Base-by-base conservation (phyloP, 2,113 vertebrate species). In the Spermophilus dauricus region DNA sequence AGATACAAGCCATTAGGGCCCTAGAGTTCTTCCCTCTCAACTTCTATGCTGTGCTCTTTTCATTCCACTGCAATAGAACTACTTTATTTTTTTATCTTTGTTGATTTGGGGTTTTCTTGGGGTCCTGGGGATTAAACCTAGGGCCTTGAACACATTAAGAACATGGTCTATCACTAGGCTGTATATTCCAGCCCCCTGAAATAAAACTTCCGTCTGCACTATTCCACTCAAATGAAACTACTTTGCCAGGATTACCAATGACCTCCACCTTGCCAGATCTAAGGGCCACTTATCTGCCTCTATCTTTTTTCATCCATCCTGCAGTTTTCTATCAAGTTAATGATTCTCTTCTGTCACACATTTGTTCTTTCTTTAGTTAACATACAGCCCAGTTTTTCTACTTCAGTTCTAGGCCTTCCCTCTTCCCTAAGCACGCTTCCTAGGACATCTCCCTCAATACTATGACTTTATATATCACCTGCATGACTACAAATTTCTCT, bases 381-480 rank as follows among this genome's bases (percentile, higher is more conserved):
- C 77, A 80, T 2, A 32, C 5, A 58, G 45, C 72, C 73, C 75
- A 77, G 9, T 80, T 84, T 86, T 77, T 78, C 61, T 48, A 82
- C 58, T 58, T 80, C 39, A 63, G 70, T 48, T 17, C 16, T 42
- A 17, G 63, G 42, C 28, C 61, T 72, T 73, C 34, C 72, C 48
- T 34, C 37, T 93, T 95, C 32, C 77, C 14, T 76, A 92, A n/a
- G 67, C 56, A 67, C 42, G 92, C 45, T 89, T 63, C n/a, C 63
- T 13, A 81, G 17, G 42, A 63, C 94, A 84, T 69, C 17, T 89
- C 75, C 72, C 65, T 73, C 28, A 89, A 13, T 86, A 53, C 30
- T n/a, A 67, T 30, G 26, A 56, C 42, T 96, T 97, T 51, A 87
- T 92, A 90, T 34, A 89, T 61, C 76, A 76, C 34, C 30, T 20